Evolutionary conservation across 30 jellyfish, hydroid and myxozoan species (phyloP).

Genomic region (Chrysaora quinquecirrha): DNA sequence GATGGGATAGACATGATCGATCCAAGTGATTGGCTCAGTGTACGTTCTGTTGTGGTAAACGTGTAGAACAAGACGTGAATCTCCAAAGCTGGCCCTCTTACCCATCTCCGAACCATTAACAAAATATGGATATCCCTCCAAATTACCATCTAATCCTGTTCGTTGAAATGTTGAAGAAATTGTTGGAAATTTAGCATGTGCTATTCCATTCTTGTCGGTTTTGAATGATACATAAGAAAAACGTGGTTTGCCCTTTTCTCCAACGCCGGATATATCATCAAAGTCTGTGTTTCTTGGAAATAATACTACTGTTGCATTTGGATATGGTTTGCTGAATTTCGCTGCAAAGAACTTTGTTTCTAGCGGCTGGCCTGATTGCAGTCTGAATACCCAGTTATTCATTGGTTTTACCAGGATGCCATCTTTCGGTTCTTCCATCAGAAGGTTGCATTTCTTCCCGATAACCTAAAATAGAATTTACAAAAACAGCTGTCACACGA

Average conservation of each 20-base stretch:
- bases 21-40: slow-evolving; percentile 33
- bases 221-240: background rate
- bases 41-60: slow-evolving; percentile 11
- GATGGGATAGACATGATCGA: slow-evolving; percentile 37
- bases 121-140: slow-evolving; percentile 36
- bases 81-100: no score
- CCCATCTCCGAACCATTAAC: slow-evolving; percentile 18
- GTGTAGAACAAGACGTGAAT: slow-evolving; percentile 14
- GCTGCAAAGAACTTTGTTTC: slow-evolving; percentile 23
- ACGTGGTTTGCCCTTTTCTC: background rate
- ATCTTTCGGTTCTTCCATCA: slow-evolving; percentile 35
- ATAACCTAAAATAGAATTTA: no score
- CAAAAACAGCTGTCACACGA: no score
- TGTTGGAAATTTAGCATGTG: slow-evolving; percentile 11
- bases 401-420: slow-evolving; percentile 12
- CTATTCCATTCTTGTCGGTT: slow-evolving; percentile 24
- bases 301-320: background rate
- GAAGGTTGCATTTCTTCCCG: background rate
- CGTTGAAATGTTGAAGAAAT: slow-evolving; percentile 18
- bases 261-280: background rate
- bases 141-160: slow-evolving; percentile 41
- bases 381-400: slow-evolving; percentile 29
- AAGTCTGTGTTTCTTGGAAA: background rate
- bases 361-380: slow-evolving; percentile 20
- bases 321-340: slow-evolving; percentile 37